A percentile compares a stretch with the other conserved stretches of the same genome.
phyloP scores from a whole-genome alignment of 2,888 invertebrate species.

The Drosophila phalerata region DNA sequence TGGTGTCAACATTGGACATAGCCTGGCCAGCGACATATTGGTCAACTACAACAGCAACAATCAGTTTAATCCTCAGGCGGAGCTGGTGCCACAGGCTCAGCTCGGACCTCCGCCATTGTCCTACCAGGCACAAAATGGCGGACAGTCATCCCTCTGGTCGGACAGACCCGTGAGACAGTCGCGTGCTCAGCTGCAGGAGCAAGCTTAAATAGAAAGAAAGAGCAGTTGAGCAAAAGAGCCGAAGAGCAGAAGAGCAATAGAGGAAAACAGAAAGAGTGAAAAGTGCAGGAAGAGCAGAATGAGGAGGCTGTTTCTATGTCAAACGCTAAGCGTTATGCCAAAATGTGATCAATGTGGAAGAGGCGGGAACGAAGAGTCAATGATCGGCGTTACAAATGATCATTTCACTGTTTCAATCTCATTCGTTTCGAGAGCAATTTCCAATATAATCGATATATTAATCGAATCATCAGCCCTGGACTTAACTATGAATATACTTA shows the following conservation, averaged over 20 bases:
- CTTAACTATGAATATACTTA: slow-evolving; percentile 25
- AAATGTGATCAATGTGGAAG: slow-evolving; percentile 87
- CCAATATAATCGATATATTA: background rate
- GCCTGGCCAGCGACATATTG: slow-evolving; percentile 85
- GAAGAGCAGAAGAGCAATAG: background rate
- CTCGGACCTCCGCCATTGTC: slow-evolving; percentile 69
- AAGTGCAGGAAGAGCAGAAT: background rate
- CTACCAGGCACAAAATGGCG: slow-evolving; percentile 68
- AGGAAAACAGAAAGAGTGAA: too few species aligned
- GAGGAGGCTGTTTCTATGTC: slow-evolving; percentile 17
- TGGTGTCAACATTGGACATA: slow-evolving; percentile 85
- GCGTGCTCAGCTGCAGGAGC: slow-evolving; percentile 72
- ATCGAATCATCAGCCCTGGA: slow-evolving; percentile 28
- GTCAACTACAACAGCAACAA: slow-evolving; percentile 88
- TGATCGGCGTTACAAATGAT: background rate
- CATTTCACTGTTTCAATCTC: slow-evolving; percentile 14
- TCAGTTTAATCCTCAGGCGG: slow-evolving; percentile 86
- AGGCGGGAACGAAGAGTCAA: background rate
- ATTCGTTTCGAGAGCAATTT: slow-evolving; percentile 1
- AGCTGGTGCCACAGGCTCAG: slow-evolving; percentile 75
- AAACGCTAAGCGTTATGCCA: slow-evolving; percentile 84
- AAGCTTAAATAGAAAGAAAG: too few species aligned
- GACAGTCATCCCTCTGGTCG: slow-evolving; percentile 60
- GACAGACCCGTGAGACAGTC: slow-evolving; percentile 70
- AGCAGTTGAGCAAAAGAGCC: too few species aligned